These are phyloP conservation scores for Liodrosophila aerea DNA, from an alignment of 2,888 invertebrate species.

Conservation along the genomic window DNA sequence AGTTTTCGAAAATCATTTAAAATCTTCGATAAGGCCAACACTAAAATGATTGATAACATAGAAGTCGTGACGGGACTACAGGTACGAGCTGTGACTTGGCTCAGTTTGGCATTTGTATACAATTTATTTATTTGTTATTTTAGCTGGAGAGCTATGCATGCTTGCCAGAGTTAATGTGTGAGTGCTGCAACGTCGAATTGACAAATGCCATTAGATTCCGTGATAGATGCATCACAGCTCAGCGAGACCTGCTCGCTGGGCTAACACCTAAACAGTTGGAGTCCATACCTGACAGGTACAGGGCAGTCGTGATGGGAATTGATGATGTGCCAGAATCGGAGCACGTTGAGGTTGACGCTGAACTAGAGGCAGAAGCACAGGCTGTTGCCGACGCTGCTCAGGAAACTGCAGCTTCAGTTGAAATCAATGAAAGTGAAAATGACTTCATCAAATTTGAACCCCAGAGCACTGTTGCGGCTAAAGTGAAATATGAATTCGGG, in stretches of 20 bases:
- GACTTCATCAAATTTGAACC: constrained; percentile 31
- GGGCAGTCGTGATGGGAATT: constrained; percentile 42
- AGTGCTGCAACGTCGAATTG: constrained; percentile 58
- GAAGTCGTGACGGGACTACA: constrained; percentile 57
- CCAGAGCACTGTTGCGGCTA: constrained; percentile 20
- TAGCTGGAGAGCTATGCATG: constrained; percentile 50
- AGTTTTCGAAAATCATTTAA: constrained; percentile 64
- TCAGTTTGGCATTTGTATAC: too few species aligned
- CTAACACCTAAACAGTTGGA: constrained; percentile 48
- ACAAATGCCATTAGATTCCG: constrained; percentile 52
- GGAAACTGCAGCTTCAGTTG: too few species aligned
- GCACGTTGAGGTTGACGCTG: constrained; percentile 14
- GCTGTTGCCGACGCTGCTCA: background rate
- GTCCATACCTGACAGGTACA: constrained; percentile 45
- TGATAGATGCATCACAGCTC: constrained; percentile 61
- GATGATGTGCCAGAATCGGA: background rate
- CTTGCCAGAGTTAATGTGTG: constrained; percentile 63
- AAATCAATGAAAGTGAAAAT: constrained; percentile 5
- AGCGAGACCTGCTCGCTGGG: constrained; percentile 47
- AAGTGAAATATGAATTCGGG: constrained; percentile 43
- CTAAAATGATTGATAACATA: constrained; percentile 52
- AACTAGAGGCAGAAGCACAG: constrained; percentile 3
- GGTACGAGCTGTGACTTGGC: too few species aligned
- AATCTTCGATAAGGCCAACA: constrained; percentile 53
- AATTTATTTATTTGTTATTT: background rate